Percentiles rank a stretch among this genome's conserved stretches.
Conservation (phyloP, 2,797 vertebrate genomes). For the Sciurus vulgaris region DNA sequence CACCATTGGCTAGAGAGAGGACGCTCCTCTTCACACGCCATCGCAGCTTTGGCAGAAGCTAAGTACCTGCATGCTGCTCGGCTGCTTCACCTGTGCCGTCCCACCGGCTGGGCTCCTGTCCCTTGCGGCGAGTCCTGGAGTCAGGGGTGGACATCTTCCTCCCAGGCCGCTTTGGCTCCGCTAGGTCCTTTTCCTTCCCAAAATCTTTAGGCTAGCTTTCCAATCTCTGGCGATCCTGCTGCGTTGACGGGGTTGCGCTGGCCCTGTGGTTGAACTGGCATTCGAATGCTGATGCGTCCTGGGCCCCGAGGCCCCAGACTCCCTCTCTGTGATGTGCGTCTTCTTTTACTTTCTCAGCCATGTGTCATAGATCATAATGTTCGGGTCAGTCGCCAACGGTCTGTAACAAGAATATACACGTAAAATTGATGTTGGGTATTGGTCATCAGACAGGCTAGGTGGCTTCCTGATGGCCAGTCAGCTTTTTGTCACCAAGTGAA, state of each 20-base stretch:
- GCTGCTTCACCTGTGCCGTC: no score
- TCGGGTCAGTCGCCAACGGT: background rate
- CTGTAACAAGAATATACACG: background rate
- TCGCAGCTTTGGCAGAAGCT: background rate
- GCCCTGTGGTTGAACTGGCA: no score
- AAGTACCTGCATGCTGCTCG: fast-evolving
- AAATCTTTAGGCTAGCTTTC: background rate
- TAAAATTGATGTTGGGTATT: background rate
- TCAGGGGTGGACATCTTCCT: no score
- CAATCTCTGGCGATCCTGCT: background rate
- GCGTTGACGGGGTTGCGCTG: background rate
- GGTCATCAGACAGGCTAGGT: fast-evolving
- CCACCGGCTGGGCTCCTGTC: fast-evolving
- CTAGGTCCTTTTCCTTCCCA: background rate
- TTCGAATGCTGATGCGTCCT: background rate
- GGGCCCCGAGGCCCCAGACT: fast-evolving
- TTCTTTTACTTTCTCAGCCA: fast-evolving
- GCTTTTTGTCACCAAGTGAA: background rate
- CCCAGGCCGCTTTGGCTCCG: background rate
- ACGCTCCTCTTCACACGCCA: no score
- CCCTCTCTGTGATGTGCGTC: fast-evolving
- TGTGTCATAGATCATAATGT: no score
- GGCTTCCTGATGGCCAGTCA: background rate
- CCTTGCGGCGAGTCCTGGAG: no score
- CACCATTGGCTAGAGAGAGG: background rate